Conservation (phyloP, 2,888 invertebrate species). For the Thyatira batis region DNA sequence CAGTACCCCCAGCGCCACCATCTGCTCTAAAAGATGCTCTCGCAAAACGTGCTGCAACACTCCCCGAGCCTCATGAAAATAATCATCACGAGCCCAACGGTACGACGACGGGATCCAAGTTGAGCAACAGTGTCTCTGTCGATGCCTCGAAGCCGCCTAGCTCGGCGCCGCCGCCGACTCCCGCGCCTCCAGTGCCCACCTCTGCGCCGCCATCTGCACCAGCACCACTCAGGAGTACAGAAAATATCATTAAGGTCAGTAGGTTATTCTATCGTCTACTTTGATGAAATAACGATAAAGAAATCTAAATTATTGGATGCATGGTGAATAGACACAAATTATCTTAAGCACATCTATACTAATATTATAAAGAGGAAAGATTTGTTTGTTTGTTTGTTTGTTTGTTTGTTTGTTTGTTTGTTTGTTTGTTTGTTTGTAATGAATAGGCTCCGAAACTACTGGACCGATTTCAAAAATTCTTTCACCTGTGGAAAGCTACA, state of each 20-base stretch:
- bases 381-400: too few species aligned
- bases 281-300: too few species aligned
- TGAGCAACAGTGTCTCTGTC: constrained; percentile 70
- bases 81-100: constrained; percentile 80
- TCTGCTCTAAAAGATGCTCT: constrained; percentile 78
- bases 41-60: constrained; percentile 70
- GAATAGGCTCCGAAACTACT: too few species aligned
- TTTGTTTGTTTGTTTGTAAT: too few species aligned
- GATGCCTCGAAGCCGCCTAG: constrained; percentile 66
- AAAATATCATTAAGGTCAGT: constrained; percentile 73
- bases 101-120: constrained; percentile 52
- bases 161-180: constrained; percentile 69
- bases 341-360: neutral
- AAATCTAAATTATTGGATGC: neutral
- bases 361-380: too few species aligned
- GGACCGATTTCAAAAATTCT: too few species aligned
- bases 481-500: too few species aligned
- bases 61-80: constrained; percentile 71
- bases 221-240: constrained; percentile 69
- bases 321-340: too few species aligned
- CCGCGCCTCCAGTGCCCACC: constrained; percentile 74
- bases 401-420: too few species aligned
- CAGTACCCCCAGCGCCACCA: constrained; percentile 76
- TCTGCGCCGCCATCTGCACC: constrained; percentile 56
- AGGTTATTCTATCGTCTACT: neutral